phyloP scores from a whole-genome alignment of 1,140 invertebrate genomes.

The Drosophila orena region DNA sequence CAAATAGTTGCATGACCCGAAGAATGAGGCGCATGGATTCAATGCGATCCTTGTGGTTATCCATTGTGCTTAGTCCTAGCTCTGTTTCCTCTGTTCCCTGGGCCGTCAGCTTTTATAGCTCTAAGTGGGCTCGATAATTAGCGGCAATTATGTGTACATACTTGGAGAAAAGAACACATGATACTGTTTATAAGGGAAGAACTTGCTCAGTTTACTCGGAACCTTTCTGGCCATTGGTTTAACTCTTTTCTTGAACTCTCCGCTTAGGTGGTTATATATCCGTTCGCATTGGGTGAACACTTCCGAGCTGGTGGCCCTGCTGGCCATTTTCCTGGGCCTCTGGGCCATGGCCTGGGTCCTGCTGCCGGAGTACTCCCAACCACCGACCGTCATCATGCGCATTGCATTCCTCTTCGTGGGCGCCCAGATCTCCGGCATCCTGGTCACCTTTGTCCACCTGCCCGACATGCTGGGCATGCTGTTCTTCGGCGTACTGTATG shows the following conservation, averaged over 20 bases:
- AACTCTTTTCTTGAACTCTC: neutral
- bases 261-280: constrained; percentile 73
- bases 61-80: constrained; percentile 38
- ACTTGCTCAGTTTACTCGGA: neutral
- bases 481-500: constrained; percentile 80
- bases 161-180: constrained; percentile 38
- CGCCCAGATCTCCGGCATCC: constrained; percentile 73
- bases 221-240: neutral
- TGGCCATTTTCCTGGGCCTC: constrained; percentile 64
- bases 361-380: constrained; percentile 55
- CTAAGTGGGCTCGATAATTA: constrained; percentile 37
- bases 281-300: constrained; percentile 60
- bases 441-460: constrained; percentile 71
- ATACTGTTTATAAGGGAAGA: neutral
- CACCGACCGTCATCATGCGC: constrained; percentile 70
- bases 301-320: constrained; percentile 72
- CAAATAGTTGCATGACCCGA: constrained; percentile 55
- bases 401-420: constrained; percentile 80
- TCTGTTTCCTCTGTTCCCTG: neutral
- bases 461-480: constrained; percentile 85
- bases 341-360: constrained; percentile 65
- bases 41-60: constrained; percentile 36
- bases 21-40: constrained; percentile 47
- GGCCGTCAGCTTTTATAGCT: constrained; percentile 38
- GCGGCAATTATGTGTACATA: constrained; percentile 54